Evolutionary conservation across 2,113 vertebrate genomes (phyloP).

Genomic region (Probosciger aterrimus): DNA sequence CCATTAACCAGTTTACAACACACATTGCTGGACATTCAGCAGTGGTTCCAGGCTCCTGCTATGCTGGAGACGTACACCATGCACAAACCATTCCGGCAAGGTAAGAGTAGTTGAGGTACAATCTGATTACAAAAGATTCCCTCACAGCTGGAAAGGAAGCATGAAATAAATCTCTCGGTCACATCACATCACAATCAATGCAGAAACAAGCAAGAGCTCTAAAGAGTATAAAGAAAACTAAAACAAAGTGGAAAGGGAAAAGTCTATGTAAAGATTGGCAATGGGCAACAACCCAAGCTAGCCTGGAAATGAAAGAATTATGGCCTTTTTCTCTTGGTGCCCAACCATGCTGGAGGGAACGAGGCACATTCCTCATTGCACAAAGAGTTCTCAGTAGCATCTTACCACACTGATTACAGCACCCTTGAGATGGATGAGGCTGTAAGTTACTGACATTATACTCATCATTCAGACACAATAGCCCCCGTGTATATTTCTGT

Average conservation of each 20-base stretch:
- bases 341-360: neutral
- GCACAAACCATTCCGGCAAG: neutral
- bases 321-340: neutral
- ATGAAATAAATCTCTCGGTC: neutral
- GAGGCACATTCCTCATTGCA: neutral
- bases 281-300: neutral
- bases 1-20: neutral
- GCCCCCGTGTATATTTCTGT: neutral
- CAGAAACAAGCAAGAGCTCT: neutral
- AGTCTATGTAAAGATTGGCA: neutral
- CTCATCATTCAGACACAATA: neutral
- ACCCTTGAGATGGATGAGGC: constrained; percentile 42
- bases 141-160: neutral
- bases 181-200: neutral
- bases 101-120: neutral
- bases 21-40: neutral
- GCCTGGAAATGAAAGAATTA: neutral
- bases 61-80: neutral
- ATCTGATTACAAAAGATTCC: neutral
- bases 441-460: neutral
- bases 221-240: neutral
- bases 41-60: neutral
- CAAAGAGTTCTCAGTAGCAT: constrained; percentile 29
- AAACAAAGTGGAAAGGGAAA: fast-evolving
- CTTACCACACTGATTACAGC: neutral